phyloP scores from a whole-genome alignment of 1,140 invertebrate species.

The Lanistes nyassanus region DNA sequence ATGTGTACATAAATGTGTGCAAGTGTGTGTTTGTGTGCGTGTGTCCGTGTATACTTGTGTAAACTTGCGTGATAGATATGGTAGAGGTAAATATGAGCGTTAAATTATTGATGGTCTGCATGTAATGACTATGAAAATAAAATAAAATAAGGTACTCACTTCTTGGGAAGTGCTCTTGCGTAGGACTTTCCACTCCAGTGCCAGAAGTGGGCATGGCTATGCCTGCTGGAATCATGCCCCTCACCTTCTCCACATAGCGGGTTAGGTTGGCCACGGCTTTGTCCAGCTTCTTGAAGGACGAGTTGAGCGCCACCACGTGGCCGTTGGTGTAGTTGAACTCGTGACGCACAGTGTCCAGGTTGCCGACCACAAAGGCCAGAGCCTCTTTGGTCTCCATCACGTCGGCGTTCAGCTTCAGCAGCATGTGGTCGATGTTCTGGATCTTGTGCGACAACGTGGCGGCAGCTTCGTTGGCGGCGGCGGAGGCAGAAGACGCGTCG shows the following conservation, averaged over 20 bases:
- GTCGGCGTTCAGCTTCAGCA: constrained; percentile 22
- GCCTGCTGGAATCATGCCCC: constrained; percentile 8
- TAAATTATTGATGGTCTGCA: too few species aligned
- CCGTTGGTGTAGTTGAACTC: constrained; percentile 24
- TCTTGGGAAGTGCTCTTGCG: constrained; percentile 6
- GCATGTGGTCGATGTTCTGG: constrained; percentile 19
- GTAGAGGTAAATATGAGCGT: too few species aligned
- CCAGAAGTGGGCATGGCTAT: not conserved
- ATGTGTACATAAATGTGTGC: too few species aligned
- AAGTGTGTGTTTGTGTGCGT: too few species aligned
- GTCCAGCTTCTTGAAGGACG: constrained; percentile 18
- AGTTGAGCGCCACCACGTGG: constrained; percentile 10
- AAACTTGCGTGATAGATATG: too few species aligned
- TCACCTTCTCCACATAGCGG: constrained; percentile 12
- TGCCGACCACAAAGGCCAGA: constrained; percentile 14
- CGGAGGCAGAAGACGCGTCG: not conserved
- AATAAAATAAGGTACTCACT: constrained; percentile 10
- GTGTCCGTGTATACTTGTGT: too few species aligned
- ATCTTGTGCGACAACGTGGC: constrained; percentile 7
- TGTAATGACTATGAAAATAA: too few species aligned
- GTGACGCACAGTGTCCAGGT: constrained; percentile 14
- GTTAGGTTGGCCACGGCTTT: constrained; percentile 15
- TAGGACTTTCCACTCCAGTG: not conserved
- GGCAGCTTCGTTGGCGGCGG: constrained; percentile 13
- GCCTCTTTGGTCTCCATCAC: constrained; percentile 23